Base-by-base conservation (phyloP, 2,797 vertebrate species). In the Centropyge bicolor region DNA sequence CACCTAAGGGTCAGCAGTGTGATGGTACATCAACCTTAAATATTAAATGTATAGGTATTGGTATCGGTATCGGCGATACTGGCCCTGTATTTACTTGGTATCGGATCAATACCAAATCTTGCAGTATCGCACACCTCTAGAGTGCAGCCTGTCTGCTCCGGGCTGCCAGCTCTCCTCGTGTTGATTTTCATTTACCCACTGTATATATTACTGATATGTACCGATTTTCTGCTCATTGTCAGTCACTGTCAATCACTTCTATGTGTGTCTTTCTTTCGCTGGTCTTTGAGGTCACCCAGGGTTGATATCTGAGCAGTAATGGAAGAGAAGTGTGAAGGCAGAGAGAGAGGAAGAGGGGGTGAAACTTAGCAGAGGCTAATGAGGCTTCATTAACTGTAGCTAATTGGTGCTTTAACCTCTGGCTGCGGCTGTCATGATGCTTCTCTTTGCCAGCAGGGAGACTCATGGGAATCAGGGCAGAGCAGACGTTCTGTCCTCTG, bases 361-460 rank as follows among this genome's bases (percentile, higher is more conserved):
- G 77, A 76, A 81, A 87, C 83, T 83, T 76, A 70, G 81, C 27
- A 8, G 74, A 85, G 78, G 75, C 86, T 91, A 91, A 93, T 92
- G 89, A 94, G 84, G 81, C 81, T 87, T 91, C 91, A 93, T 93
- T 91, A 92, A 91, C 79, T 83, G 76, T 11, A 76, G 87, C 89
- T 94, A 94, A 94, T 93, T 93, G 92, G 82, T 81, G 86, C 87
- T 91, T 91, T 91, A 93, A 94, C 90, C 90, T 92, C 90, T 82
- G 85, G 81, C 88, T 85, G 87, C 11, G 60, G 84, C 76, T 86
- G 88, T 89, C 89, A 76, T 55, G 66, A 80, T 68, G 71, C 72
- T 75, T 85, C 79, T 86, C 83, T 79, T 67, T 81, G 77, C 90
- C 77, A 69, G 75, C 74, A 82, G 83, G 64, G 74, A 84, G 74